Conservation (phyloP, 2,113 vertebrate species). For the Ophthalmolycus amberensis region DNA sequence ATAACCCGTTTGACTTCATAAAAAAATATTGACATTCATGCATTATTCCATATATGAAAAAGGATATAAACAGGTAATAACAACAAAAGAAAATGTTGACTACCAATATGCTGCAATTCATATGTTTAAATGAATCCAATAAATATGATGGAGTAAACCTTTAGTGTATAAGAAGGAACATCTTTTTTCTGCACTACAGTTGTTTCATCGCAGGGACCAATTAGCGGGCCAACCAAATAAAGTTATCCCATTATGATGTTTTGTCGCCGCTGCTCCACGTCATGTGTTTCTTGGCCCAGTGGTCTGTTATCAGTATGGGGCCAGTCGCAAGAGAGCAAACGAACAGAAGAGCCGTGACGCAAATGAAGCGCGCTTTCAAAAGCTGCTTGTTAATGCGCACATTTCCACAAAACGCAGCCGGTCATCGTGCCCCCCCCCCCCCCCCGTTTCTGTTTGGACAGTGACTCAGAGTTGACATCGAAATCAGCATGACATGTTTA, state of each 20-base stretch:
- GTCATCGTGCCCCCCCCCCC: slow-evolving; percentile 15
- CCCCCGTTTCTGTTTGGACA: slow-evolving; percentile 54
- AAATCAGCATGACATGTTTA: slow-evolving; percentile 52
- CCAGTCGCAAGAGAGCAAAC: slow-evolving; percentile 83
- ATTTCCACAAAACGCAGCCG: slow-evolving; percentile 54
- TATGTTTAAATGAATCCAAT: neutral
- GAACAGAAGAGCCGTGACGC: slow-evolving; percentile 77
- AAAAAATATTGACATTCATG: neutral
- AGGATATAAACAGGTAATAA: neutral
- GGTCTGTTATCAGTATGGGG: slow-evolving; percentile 82
- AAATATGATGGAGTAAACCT: neutral
- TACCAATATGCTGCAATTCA: neutral
- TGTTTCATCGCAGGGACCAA: neutral
- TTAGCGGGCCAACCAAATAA: slow-evolving; percentile 36
- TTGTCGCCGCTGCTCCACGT: slow-evolving; percentile 37
- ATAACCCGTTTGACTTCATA: neutral
- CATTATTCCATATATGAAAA: neutral
- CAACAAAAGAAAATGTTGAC: neutral
- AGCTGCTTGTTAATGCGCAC: slow-evolving; percentile 68
- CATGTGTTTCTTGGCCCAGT: slow-evolving; percentile 31
- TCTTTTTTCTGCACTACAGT: neutral
- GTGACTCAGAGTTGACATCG: slow-evolving; percentile 65
- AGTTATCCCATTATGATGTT: slow-evolving; percentile 60
- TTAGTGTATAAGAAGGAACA: neutral
- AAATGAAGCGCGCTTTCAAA: slow-evolving; percentile 68